Percentiles rank a stretch among this genome's conserved stretches.
Evolutionary conservation across 2,888 invertebrate genomes (phyloP).

Genomic region (Spatulosminthurus flaviceps): DNA sequence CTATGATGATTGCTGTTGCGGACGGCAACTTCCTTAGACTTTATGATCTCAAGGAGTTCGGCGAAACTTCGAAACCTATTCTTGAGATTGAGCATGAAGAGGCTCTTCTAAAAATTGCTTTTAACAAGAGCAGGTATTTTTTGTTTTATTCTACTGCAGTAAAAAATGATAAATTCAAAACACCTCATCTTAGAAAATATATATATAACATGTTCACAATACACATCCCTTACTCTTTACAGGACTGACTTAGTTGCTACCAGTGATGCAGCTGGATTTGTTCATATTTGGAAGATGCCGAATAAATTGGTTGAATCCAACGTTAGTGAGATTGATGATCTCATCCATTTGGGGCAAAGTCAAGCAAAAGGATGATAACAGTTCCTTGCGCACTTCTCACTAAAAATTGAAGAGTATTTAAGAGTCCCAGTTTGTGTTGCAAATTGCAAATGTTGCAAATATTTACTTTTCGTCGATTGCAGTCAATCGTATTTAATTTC

Average conservation of each 20-base stretch:
- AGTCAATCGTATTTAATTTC: no score
- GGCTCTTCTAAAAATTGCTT: conserved; percentile 31
- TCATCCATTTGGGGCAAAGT: conserved; percentile 40
- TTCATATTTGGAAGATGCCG: conserved; percentile 61
- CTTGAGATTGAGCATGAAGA: conserved; percentile 44
- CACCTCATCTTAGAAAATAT: no score
- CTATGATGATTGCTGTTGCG: conserved; percentile 57
- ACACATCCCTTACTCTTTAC: neutral
- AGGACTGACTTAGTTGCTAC: conserved; percentile 51
- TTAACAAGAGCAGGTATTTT: conserved; percentile 43
- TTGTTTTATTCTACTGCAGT: no score
- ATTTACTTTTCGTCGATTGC: no score
- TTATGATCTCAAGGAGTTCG: conserved; percentile 53
- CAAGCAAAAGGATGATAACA: conserved; percentile 22
- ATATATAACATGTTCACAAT: no score
- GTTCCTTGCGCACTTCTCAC: no score
- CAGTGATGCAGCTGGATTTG: conserved; percentile 50
- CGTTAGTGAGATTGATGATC: conserved; percentile 36
- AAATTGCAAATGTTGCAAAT: no score
- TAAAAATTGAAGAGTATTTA: no score
- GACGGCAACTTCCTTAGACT: conserved; percentile 49
- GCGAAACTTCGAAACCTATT: conserved; percentile 16
- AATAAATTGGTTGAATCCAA: conserved; percentile 4
- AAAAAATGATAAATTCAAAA: no score
- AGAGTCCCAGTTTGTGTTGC: no score